Evolutionary conservation across 2,113 vertebrate genomes (phyloP), one percentile per base, ranked within the genome.

Genomic region (Percopsis transmontana): DNA sequence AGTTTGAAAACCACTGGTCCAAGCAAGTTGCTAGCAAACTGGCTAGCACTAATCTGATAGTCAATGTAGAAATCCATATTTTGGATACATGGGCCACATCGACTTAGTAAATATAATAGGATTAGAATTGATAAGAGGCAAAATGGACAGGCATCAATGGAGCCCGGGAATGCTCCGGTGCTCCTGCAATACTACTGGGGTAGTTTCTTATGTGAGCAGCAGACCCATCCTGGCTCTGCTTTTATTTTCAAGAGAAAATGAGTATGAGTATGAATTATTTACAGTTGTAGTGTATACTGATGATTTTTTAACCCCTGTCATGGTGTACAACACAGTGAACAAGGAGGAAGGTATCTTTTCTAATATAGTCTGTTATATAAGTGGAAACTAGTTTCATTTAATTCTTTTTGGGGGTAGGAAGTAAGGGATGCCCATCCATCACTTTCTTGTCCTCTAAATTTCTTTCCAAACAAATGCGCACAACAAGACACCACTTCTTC

Each of bases 391-490:
- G 27, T 33, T 33, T 33, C 27, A 6, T 7, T 33, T n/a, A n/a
- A n/a, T 33, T 33, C 27, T 6, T 7, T 33, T 33, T 6, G 27
- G 27, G 71, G 9, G 66, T 74, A 41, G 69, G 65, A 74, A 50
- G 59, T 48, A 40, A 81, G 71, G 67, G 68, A 77, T 59, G 79
- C 62, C 42, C 42, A 45, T 45, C 68, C 79, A 38, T 79, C 78
- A 77, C 48, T 42, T 68, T 38, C 45, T 65, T 13, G 9, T 59
- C 62, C 40, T 55, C 42, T 24, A 51, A 62, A 54, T 59, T 51
- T 50, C 58, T 64, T 79, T 58, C 70, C 61, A 73, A 79, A 80
- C 76, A 79, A 81, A 42, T 62, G 19, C 55, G 51, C 64, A 58
- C 55, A 76, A 74, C 73, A 33, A 57, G 47, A 23, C 72, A 63